phyloP scores from a whole-genome alignment of 2,888 invertebrate genomes.

The Deilephila elpenor region DNA sequence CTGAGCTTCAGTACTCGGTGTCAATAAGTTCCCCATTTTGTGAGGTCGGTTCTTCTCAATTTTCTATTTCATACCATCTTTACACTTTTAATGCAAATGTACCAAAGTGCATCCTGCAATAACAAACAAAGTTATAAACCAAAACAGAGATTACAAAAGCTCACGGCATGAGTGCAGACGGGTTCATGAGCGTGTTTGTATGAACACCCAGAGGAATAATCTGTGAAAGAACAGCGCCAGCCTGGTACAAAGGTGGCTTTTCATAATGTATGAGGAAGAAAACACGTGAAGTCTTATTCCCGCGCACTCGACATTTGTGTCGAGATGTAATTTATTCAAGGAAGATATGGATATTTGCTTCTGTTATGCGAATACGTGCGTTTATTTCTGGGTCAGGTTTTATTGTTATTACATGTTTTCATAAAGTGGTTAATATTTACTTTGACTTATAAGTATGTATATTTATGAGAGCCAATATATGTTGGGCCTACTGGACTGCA shows the following conservation, averaged over 20 bases:
- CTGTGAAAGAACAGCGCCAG: constrained; percentile 9
- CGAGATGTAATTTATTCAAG: constrained; percentile 31
- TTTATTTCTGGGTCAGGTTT: background rate
- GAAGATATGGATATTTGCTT: background rate
- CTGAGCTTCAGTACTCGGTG: too few species aligned
- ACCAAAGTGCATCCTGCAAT: background rate
- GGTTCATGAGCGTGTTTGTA: background rate
- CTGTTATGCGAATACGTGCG: background rate
- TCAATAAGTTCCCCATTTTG: too few species aligned
- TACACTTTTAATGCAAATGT: background rate
- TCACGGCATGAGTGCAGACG: background rate
- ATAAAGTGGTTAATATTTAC: background rate
- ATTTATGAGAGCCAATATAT: too few species aligned
- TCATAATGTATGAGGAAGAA: constrained; percentile 25
- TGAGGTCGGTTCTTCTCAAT: too few species aligned
- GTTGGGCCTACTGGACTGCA: too few species aligned
- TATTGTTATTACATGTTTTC: background rate
- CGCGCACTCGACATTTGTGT: background rate
- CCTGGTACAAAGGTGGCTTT: constrained; percentile 9
- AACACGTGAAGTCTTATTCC: background rate
- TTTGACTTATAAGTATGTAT: too few species aligned
- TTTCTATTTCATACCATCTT: too few species aligned
- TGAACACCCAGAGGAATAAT: constrained; percentile 17
- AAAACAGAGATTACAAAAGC: background rate
- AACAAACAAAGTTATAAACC: background rate